Base-by-base conservation (phyloP, 1,140 invertebrate species). In the Diploscapter pachys region DNA sequence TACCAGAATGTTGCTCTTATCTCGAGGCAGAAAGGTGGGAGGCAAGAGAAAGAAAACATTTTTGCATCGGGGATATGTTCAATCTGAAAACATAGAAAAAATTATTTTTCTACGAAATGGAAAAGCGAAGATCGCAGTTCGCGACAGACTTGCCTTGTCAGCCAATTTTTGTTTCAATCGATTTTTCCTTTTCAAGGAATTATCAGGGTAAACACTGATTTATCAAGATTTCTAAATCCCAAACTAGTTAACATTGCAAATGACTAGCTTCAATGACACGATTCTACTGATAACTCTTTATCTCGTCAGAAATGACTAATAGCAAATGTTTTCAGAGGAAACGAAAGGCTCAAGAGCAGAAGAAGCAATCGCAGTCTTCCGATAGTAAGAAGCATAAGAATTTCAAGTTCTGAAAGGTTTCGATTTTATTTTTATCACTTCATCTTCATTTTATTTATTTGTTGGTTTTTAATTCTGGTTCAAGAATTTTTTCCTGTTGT, bases 321-420 rank as follows among this genome's bases (percentile, higher is more conserved):
- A 9, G 57, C 9, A 71, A 8, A n/a, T 50, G 5, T 73, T 81
- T 85, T 78, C 61, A 85, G 83, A 72, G 84, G 55, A 85, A 85
- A 68, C 78, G 83, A 49, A 85, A 85, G 55, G 84, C 73, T 13
- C 80, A 81, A 71, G 84, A 85, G 53, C 73, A 81, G 63, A 85
- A 86, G 72, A 86, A 86, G 73, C 13, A 73, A 53, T 52, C 64
- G 48, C 53, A 62, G 69, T 50, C 78, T 75, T 50, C 80, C 79
- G 5, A 65, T 64, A 51, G 59, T 77, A 85, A 85, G 72, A 86
- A 85, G 67, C 74, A 83, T 57, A 86, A 86, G 55, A 80, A 85
- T 64, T 85, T 86, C 80, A 85, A 85, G 68, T 85, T 85, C 67
- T 85, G 53, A 76, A 59, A 48, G 6, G 9, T 63, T 57, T 53